Evolutionary conservation across 2,888 invertebrate genomes (phyloP).

Genomic region (Drosophila anomalipes): DNA sequence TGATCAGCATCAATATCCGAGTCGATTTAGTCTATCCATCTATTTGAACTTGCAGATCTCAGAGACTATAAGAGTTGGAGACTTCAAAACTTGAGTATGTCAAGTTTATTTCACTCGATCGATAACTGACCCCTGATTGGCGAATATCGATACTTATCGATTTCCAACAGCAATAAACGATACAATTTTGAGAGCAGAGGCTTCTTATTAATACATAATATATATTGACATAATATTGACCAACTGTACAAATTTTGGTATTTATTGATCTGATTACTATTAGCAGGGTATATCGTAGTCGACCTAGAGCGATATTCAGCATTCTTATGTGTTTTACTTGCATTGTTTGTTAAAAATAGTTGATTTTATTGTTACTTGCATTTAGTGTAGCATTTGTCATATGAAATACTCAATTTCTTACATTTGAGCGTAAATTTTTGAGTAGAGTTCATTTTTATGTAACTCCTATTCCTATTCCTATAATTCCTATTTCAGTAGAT

Average conservation of each 20-base stretch:
- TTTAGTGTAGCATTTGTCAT: background rate
- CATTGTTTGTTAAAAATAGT: background rate
- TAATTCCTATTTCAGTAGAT: background rate
- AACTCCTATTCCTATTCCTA: background rate
- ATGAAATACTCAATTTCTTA: background rate
- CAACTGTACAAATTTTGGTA: background rate
- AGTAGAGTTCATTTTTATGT: background rate
- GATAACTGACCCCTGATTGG: rapidly evolving
- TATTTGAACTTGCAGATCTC: background rate
- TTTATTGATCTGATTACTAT: background rate
- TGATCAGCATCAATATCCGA: background rate
- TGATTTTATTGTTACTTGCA: background rate
- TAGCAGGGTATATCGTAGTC: background rate
- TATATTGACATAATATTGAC: background rate
- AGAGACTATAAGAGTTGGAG: background rate
- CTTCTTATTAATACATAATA: background rate
- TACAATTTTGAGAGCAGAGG: background rate
- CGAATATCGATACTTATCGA: background rate
- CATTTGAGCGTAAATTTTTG: too few species aligned
- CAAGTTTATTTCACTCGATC: too few species aligned
- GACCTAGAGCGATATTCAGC: background rate
- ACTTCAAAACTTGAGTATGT: background rate
- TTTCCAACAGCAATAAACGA: rapidly evolving
- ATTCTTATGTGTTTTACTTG: too few species aligned
- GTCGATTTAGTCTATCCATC: background rate